phyloP scores from a whole-genome alignment of 2,113 vertebrate species.

The Hucho hucho region DNA sequence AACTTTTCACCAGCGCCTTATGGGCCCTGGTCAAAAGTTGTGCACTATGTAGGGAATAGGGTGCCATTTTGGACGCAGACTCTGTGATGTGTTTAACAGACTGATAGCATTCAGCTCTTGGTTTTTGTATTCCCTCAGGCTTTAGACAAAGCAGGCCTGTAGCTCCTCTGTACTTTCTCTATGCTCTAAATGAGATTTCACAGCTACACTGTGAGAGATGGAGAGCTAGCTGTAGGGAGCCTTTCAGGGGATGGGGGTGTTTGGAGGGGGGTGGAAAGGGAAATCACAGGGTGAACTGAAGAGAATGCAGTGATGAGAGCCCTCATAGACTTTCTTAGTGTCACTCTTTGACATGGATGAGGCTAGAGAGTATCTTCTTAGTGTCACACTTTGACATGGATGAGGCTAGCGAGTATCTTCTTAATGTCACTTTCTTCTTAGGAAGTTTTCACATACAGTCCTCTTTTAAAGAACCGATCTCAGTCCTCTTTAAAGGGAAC shows the following conservation, averaged over 20 bases:
- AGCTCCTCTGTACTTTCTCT: background rate
- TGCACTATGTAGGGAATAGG: constrained; percentile 47
- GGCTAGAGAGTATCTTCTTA: too few species aligned
- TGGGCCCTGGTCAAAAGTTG: constrained; percentile 34
- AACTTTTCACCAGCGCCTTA: too few species aligned
- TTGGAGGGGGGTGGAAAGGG: background rate
- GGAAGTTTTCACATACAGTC: too few species aligned
- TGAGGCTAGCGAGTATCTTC: too few species aligned
- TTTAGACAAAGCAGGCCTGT: constrained; percentile 32
- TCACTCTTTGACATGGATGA: too few species aligned
- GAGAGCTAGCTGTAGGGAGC: background rate
- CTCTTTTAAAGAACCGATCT: too few species aligned
- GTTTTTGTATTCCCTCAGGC: constrained; percentile 32
- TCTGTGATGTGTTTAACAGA: constrained; percentile 33
- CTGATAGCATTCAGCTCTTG: constrained; percentile 31
- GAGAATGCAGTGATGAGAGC: background rate
- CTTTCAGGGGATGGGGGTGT: background rate
- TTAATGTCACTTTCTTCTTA: too few species aligned
- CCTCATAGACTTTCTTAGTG: too few species aligned
- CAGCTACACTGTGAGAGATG: background rate
- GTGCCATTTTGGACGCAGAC: background rate
- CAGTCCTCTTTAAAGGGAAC: too few species aligned
- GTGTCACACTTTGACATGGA: too few species aligned
- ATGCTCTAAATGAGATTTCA: constrained; percentile 2
- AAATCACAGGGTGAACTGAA: background rate